Conservation (phyloP, 2,888 invertebrate genomes). For the Aplocera efformata region DNA sequence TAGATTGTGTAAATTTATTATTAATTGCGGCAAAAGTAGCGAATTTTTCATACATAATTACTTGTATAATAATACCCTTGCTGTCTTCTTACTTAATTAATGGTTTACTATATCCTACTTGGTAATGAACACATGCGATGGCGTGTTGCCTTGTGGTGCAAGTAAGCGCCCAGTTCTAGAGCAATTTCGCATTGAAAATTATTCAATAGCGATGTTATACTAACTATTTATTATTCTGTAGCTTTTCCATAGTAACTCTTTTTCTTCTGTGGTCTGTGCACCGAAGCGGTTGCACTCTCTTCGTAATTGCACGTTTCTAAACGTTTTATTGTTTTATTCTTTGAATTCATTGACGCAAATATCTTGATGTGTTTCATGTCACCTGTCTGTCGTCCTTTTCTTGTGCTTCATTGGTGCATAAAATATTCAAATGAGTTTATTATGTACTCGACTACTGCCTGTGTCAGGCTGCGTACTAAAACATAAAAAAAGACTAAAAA, state of each 20-base stretch:
- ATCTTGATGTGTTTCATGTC: constrained; percentile 11
- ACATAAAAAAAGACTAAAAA: too few relatives aligned
- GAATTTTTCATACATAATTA: too few relatives aligned
- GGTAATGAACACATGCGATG: neutral
- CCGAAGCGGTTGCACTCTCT: constrained; percentile 24
- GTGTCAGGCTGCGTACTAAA: too few relatives aligned
- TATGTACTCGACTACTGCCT: too few relatives aligned
- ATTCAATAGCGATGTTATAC: constrained; percentile 1
- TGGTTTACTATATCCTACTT: neutral
- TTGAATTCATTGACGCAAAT: constrained; percentile 14
- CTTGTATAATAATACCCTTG: too few relatives aligned
- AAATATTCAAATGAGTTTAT: constrained; percentile 6
- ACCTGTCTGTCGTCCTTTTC: constrained; percentile 9
- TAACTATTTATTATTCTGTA: constrained; percentile 9
- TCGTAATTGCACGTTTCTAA: constrained; percentile 25
- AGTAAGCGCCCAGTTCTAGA: constrained; percentile 2
- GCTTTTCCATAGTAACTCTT: constrained; percentile 3
- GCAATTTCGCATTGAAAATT: constrained; percentile 1
- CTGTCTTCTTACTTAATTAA: neutral
- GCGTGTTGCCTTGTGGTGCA: constrained; percentile 2
- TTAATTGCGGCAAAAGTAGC: too few relatives aligned
- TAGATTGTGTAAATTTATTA: too few relatives aligned
- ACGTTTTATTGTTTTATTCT: constrained; percentile 17
- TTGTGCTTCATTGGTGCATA: constrained; percentile 9
- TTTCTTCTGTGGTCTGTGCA: constrained; percentile 20